A percentile compares a stretch with the other conserved stretches of the same genome.
Conservation (phyloP, 2,113 vertebrate species). For the Neodontobutis hainanensis region DNA sequence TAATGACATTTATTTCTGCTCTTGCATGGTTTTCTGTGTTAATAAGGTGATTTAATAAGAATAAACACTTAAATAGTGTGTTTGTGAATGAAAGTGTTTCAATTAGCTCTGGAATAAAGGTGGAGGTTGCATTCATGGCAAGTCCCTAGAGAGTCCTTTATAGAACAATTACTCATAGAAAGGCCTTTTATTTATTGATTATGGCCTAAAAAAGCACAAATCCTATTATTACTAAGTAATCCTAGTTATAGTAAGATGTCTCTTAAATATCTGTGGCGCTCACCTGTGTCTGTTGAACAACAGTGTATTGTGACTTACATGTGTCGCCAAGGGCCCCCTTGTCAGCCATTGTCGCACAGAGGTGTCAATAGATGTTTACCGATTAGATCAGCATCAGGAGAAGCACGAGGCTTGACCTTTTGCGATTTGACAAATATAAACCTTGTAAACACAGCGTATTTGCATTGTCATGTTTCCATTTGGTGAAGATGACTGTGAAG, state of each 20-base stretch:
- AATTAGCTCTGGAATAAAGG: neutral
- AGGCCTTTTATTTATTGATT: conserved; percentile 1
- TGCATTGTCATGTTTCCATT: conserved; percentile 54
- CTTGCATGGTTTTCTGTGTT: neutral
- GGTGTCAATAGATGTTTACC: conserved; percentile 59
- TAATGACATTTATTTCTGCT: neutral
- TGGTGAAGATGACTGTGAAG: conserved; percentile 32
- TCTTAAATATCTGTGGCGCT: neutral
- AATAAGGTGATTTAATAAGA: neutral
- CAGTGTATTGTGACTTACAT: neutral
- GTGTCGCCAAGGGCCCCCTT: conserved; percentile 27
- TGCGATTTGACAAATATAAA: conserved; percentile 59
- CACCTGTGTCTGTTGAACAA: conserved; percentile 14
- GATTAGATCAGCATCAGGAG: conserved; percentile 59
- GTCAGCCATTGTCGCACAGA: conserved; percentile 25
- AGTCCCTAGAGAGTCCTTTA: conserved; percentile 20
- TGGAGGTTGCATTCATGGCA: conserved; percentile 11
- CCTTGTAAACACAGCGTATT: conserved; percentile 67
- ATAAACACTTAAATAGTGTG: neutral
- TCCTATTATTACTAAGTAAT: neutral
- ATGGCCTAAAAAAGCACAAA: conserved; percentile 2
- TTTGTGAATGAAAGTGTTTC: neutral
- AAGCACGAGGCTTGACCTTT: conserved; percentile 73
- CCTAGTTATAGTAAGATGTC: neutral
- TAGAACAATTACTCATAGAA: neutral